Conservation (phyloP, 2,797 vertebrate genomes). For the Sebastes oblongus region DNA sequence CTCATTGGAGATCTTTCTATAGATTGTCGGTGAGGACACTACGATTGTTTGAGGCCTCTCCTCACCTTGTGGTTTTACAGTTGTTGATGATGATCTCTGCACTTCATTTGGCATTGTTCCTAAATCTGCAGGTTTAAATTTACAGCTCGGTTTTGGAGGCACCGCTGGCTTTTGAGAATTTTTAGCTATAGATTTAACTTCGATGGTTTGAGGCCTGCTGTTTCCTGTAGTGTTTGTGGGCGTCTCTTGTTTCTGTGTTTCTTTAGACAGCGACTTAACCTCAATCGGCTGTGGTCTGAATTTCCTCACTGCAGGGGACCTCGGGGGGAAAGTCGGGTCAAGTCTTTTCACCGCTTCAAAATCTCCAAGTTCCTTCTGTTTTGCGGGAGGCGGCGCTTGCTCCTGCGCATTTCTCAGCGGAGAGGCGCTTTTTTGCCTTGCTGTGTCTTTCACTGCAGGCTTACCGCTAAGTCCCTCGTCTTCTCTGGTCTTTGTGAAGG, state of each 20-base stretch:
- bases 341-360: constrained; percentile 75
- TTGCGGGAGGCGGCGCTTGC: constrained; percentile 28
- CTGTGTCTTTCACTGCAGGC: constrained; percentile 40
- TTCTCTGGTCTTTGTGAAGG: constrained; percentile 44
- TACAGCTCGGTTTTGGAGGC: constrained; percentile 80
- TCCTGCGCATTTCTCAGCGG: constrained; percentile 25
- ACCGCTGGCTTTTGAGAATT: constrained; percentile 79
- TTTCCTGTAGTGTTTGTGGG: constrained; percentile 21
- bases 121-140: constrained; percentile 78
- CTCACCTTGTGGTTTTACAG: constrained; percentile 62
- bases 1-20: constrained; percentile 76
- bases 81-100: constrained; percentile 46
- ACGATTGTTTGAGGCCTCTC: constrained; percentile 75
- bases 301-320: constrained; percentile 68
- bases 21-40: constrained; percentile 73
- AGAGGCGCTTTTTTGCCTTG: constrained; percentile 42
- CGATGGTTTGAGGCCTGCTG: constrained; percentile 75
- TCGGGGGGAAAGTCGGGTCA: constrained; percentile 73
- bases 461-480: constrained; percentile 41
- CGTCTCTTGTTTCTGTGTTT: constrained; percentile 69
- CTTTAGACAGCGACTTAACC: constrained; percentile 77
- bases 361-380: constrained; percentile 58
- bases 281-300: constrained; percentile 74
- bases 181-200: constrained; percentile 82
- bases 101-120: constrained; percentile 60